Evolutionary conservation across 2,113 vertebrate species (phyloP).

Genomic region (Brachypodius melanocephalos): DNA sequence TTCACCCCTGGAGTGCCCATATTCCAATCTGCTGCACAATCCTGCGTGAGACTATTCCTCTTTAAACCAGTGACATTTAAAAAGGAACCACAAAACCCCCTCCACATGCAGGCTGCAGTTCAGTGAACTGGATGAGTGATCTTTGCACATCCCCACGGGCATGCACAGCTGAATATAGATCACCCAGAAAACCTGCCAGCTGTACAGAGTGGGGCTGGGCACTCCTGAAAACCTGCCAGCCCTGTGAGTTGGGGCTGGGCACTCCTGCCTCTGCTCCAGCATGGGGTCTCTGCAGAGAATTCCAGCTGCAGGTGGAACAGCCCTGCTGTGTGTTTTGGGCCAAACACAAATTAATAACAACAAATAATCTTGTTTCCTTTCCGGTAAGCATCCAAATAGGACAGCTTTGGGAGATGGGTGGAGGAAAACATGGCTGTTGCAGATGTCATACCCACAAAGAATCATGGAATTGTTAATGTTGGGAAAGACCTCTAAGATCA

Average conservation of each 20-base stretch:
- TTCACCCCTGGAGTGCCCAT: constrained; percentile 8
- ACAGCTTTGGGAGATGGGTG: neutral
- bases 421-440: neutral
- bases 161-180: constrained; percentile 24
- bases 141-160: constrained; percentile 37
- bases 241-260: rapidly evolving
- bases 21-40: neutral
- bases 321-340: neutral
- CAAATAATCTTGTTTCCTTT: neutral
- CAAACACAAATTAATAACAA: neutral
- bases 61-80: constrained; percentile 37
- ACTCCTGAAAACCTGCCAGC: neutral
- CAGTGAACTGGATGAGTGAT: constrained; percentile 57
- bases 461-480: neutral
- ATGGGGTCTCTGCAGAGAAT: neutral
- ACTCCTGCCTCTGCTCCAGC: neutral
- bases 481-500: neutral
- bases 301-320: neutral
- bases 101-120: constrained; percentile 8
- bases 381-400: neutral
- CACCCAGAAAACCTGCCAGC: constrained; percentile 35
- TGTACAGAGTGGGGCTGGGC: rapidly evolving
- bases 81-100: neutral
- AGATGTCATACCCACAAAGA: neutral
- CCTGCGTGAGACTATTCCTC: neutral